Evolutionary conservation across 2,888 invertebrate species (phyloP).

Genomic region (Ephialtes manifestator): DNA sequence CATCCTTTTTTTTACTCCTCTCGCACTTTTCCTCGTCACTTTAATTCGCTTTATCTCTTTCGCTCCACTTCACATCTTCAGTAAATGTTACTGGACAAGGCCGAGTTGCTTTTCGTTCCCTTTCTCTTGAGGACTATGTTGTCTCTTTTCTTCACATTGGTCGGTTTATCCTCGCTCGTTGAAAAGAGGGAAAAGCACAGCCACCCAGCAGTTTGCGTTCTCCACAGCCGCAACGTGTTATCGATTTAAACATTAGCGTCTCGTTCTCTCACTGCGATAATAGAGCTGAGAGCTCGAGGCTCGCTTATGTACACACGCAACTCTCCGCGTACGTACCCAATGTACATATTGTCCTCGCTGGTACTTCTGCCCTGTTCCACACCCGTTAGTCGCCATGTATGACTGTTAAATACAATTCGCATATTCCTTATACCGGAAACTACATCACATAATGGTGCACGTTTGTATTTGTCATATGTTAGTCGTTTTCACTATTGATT

Average conservation of each 20-base stretch:
- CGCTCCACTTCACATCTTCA: conserved; percentile 22
- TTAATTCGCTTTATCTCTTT: conserved; percentile 45
- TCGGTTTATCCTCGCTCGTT: not conserved
- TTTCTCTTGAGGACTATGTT: conserved; percentile 14
- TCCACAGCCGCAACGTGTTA: conserved; percentile 69
- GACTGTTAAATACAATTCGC: conserved; percentile 69
- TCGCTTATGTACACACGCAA: conserved; percentile 71
- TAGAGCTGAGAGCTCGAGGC: conserved; percentile 63
- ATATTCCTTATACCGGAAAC: conserved; percentile 31
- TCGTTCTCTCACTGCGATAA: conserved; percentile 70
- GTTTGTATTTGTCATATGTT: conserved; percentile 34
- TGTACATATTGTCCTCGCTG: conserved; percentile 42
- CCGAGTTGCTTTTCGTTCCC: conserved; percentile 24
- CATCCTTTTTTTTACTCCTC: not conserved
- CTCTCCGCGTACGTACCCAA: conserved; percentile 43
- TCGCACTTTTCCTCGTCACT: conserved; percentile 15
- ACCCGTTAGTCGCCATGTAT: conserved; percentile 15
- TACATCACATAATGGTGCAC: conserved; percentile 18
- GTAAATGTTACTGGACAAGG: conserved; percentile 5
- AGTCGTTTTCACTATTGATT: conserved; percentile 36
- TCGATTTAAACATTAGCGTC: conserved; percentile 82
- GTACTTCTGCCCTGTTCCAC: conserved; percentile 17
- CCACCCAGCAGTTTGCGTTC: conserved; percentile 19
- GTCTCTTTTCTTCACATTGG: not conserved
- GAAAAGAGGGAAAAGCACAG: conserved; percentile 3